Percentiles rank a stretch among this genome's conserved stretches.
These are phyloP conservation scores for Bradypus variegatus DNA, from an alignment of 2,797 vertebrate genomes.

Conservation along the genomic window DNA sequence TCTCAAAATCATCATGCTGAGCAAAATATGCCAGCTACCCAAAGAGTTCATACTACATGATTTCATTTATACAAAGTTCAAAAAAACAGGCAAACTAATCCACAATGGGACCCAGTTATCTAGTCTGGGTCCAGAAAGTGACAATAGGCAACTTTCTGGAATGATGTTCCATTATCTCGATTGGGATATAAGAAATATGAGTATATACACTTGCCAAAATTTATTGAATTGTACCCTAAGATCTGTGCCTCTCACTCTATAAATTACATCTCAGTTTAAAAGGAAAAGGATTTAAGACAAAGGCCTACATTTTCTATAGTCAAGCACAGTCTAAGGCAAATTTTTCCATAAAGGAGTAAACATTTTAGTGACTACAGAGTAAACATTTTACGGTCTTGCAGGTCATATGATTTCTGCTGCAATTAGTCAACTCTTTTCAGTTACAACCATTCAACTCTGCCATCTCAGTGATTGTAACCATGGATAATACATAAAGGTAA, in stretches of 20 bases:
- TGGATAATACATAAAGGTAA: not conserved
- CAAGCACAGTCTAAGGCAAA: not conserved
- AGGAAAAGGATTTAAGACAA: constrained; percentile 14
- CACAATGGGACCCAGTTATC: not conserved
- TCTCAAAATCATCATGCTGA: constrained; percentile 12
- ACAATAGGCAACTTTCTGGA: not conserved
- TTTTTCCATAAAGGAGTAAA: not conserved
- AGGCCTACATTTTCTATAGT: not conserved
- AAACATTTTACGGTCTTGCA: constrained; percentile 1
- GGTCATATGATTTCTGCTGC: not conserved
- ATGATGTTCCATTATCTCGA: not conserved
- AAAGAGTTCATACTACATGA: not conserved
- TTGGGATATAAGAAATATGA: not conserved
- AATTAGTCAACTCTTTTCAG: not conserved
- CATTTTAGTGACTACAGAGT: not conserved
- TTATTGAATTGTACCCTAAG: not conserved
- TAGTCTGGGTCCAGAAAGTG: not conserved
- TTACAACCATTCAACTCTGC: not conserved
- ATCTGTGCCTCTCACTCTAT: not conserved
- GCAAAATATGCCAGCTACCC: not conserved
- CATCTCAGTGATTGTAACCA: constrained; percentile 2
- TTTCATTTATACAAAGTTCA: not conserved
- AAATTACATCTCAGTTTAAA: constrained; percentile 11
- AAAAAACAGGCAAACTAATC: not conserved
- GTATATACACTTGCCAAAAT: not conserved